Base-by-base conservation (phyloP, 2,797 vertebrate genomes). In the Xiphorhynchus erythropygius region DNA sequence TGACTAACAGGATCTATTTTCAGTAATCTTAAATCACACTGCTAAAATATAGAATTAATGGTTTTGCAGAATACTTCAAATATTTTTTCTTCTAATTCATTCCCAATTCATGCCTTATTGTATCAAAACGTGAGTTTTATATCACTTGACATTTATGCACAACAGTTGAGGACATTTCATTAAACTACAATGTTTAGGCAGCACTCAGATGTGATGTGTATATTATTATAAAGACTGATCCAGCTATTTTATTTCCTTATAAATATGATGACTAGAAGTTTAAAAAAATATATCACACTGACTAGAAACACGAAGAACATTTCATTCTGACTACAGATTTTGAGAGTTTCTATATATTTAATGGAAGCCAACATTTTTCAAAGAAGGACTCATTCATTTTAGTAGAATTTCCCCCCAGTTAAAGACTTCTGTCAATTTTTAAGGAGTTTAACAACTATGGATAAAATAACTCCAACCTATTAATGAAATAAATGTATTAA, bases 1-100 rank as follows among this genome's bases (percentile, higher is more conserved):
- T 82, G 74, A 96, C 97, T 96, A 87, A 96, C 88, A 75, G 32
- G 94, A 97, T 95, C 96, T 97, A 96, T 97, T 97, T 93, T 97
- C 86, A 97, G 94, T 93, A 92, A 97, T 96, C 94, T 97, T 96
- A 97, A 97, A 93, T 97, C 89, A 88, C 55, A 91, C 70, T 96
- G 87, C 84, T 94, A 96, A 97, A 97, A 97, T 93, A 97, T 28
- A 93, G 95, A 97, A 97, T 93, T 97, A 96, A 97, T 95, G 94
- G 94, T n/a, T 97, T 93, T 94, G 93, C 88, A 96, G 87, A 96
- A 96, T 74, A 85, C 57, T 94, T 89, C 50, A 93, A 96, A 52
- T 96, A 90, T 92, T 97, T 96, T 89, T 87, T 84, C 89, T 95
- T 96, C 87, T 90, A 94, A 96, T 96, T 91, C 94, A 79, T 91